These are phyloP conservation scores for Chloromyia formosa DNA, from an alignment of 2,888 invertebrate species.

Conservation along the genomic window DNA sequence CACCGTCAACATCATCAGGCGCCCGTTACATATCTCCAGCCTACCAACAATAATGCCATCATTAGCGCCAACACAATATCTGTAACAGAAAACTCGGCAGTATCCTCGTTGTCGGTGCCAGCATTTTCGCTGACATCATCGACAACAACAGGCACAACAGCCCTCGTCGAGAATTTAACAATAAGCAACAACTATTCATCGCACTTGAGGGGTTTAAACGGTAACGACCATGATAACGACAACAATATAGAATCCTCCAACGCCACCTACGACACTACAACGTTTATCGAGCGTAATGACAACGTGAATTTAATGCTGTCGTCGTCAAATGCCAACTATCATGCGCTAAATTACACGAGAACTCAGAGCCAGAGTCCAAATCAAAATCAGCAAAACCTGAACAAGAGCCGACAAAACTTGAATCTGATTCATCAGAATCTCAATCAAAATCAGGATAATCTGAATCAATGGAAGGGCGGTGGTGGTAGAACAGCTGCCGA, in stretches of 20 bases:
- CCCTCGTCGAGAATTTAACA: constrained; percentile 25
- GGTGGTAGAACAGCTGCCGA: neutral
- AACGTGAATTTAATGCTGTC: constrained; percentile 47
- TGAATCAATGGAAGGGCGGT: neutral
- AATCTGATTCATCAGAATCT: constrained; percentile 19
- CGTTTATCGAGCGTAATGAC: constrained; percentile 40
- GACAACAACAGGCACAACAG: constrained; percentile 36
- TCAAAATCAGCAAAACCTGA: constrained; percentile 1
- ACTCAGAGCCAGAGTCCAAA: constrained; percentile 12
- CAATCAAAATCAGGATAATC: constrained; percentile 1
- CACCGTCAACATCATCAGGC: constrained; percentile 42
- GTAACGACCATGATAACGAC: constrained; percentile 15
- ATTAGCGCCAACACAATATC: constrained; percentile 30
- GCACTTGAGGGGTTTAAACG: constrained; percentile 43
- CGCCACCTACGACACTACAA: neutral
- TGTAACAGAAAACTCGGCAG: neutral
- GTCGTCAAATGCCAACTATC: constrained; percentile 21
- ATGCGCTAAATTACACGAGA: constrained; percentile 19
- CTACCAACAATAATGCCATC: constrained; percentile 39
- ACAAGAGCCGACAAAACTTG: constrained; percentile 22
- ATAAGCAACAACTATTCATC: constrained; percentile 45
- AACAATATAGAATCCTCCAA: constrained; percentile 8
- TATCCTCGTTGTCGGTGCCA: neutral
- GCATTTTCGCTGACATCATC: constrained; percentile 36
- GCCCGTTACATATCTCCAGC: constrained; percentile 47